Base-by-base conservation (phyloP, 2,888 invertebrate species). In the Drosophila tanythrix region DNA sequence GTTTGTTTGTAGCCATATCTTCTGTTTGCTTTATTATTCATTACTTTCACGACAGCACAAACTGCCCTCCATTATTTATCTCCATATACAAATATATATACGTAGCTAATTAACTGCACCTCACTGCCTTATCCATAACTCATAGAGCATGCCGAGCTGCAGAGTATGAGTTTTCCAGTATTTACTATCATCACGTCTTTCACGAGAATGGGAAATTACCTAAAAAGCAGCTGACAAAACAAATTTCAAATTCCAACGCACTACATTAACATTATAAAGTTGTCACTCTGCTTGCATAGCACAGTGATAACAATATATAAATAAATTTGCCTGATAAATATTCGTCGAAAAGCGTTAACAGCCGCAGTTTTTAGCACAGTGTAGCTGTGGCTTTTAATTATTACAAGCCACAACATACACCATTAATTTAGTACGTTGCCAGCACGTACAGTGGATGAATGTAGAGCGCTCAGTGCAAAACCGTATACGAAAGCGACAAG, bases 141-240 rank as follows among this genome's bases (percentile, higher is more conserved):
- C 13, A 55, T 53, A 18, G 1, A 11, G 36, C 25, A 27, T 48
- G 21, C 25, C 11, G 8, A 46, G 21, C 13, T 7, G 3, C 21
- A 11, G n/a, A 38, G 55, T 5, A 2, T 6, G 11, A 11, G 18
- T n/a, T 2, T 8, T 66, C 13, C 1, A 25, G 25, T 40, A 25
- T 31, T 27, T 48, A 33, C n/a, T 58, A 61, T 31, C 43, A 25
- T 61, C 74, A 66, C 74, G 50, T 73, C 11, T 74, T 62, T 2
- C 3, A 35, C 10, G 31, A 36, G 35, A 48, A 56, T 51, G 27
- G 27, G 18, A 25, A 50, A 18, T 29, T 50, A 50, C 27, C 50
- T 10, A 18, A 50, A 29, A 57, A 60, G 25, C 15, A 62, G 72
- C 76, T 85, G 80, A 82, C 75, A 79, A 67, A 60, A 64, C 62